Evolutionary conservation across 2,888 invertebrate species (phyloP).

Genomic region (Rotaria macrura): DNA sequence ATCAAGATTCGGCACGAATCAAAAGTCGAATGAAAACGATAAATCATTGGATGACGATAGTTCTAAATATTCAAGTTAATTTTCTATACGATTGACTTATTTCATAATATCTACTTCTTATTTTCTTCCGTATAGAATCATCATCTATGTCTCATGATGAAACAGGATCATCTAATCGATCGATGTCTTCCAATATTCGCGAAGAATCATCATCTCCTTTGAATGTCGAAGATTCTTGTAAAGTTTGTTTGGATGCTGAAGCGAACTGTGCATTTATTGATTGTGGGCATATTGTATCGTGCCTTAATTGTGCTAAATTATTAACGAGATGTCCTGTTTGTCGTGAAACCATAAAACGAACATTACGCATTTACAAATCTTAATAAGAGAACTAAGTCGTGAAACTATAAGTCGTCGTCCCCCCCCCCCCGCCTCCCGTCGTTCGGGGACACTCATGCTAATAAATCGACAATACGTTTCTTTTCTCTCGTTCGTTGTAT

Average conservation of each 20-base stretch:
- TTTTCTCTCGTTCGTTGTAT: background rate
- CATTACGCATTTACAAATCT: background rate
- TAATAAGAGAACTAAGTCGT: background rate
- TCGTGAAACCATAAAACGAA: background rate
- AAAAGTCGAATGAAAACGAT: background rate
- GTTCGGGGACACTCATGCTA: background rate
- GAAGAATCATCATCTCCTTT: background rate
- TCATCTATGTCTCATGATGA: background rate
- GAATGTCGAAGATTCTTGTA: background rate
- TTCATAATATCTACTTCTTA: too few relatives aligned
- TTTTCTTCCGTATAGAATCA: background rate
- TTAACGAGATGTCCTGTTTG: background rate
- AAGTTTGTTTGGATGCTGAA: background rate
- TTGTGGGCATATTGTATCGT: background rate
- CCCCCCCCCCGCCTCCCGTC: too few relatives aligned
- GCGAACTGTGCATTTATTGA: constrained; percentile 1
- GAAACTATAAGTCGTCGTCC: background rate
- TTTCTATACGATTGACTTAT: too few relatives aligned
- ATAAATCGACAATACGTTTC: background rate
- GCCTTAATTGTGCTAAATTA: background rate
- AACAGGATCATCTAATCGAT: background rate
- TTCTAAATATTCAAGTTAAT: background rate
- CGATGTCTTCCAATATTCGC: background rate
- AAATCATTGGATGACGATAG: background rate
- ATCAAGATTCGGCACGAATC: background rate